Percentiles rank a stretch among this genome's conserved stretches.
Conservation (phyloP, 2,797 vertebrate species). For the Halcyon chelicuti region DNA sequence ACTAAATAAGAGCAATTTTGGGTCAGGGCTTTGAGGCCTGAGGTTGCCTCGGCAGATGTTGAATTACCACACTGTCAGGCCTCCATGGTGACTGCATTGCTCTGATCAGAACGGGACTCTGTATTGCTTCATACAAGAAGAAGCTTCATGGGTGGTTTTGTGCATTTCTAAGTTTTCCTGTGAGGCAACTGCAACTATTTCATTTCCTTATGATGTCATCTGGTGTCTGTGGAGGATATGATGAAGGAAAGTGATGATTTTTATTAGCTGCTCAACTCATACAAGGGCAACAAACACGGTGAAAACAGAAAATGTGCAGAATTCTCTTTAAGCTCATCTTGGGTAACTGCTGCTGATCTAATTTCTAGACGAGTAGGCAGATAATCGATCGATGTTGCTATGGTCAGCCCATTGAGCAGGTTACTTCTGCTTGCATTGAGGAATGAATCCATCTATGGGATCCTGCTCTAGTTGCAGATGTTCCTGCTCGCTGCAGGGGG, state of each 20-base stretch:
- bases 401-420: neutral
- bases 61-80: neutral
- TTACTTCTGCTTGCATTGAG: neutral
- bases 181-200: neutral
- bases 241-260: neutral
- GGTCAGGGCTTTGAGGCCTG: neutral
- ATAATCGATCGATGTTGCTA: neutral
- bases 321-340: neutral
- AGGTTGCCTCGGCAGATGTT: fast-evolving
- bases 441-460: neutral
- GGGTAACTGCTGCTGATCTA: neutral
- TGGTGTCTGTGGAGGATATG: neutral
- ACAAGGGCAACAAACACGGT: neutral
- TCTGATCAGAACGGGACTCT: neutral
- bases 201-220: neutral
- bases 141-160: neutral
- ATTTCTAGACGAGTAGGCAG: neutral
- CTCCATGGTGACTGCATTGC: neutral
- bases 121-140: neutral
- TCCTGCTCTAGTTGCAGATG: too few species aligned
- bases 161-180: neutral
- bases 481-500: neutral
- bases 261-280: neutral
- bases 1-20: neutral
- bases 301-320: neutral